phyloP scores from a whole-genome alignment of 2,113 vertebrate species.

The Haplochromis vanheusdeni region DNA sequence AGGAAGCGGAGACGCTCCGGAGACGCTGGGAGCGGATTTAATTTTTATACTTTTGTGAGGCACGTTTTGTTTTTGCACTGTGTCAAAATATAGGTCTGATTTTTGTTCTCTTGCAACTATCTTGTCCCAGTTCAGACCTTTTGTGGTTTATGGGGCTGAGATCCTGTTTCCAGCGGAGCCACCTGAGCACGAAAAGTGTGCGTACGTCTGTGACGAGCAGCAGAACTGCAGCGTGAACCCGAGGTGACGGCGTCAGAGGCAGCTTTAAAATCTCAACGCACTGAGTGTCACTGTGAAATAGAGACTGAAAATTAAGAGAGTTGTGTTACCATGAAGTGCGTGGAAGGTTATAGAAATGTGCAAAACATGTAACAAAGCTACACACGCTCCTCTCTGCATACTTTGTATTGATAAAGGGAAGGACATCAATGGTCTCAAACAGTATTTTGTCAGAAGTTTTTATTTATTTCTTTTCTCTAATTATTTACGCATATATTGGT shows the following conservation, averaged over 20 bases:
- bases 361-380: not conserved
- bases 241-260: not conserved
- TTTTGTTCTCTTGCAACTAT: slow-evolving; percentile 48
- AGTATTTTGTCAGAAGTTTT: not conserved
- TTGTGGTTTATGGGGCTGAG: slow-evolving; percentile 64
- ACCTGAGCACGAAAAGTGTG: slow-evolving; percentile 66
- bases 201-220: slow-evolving; percentile 56
- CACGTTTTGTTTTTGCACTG: slow-evolving; percentile 32
- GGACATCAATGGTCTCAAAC: not conserved
- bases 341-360: not conserved
- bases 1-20: slow-evolving; percentile 27
- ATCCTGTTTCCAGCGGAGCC: slow-evolving; percentile 66
- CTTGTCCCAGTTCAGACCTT: slow-evolving; percentile 66
- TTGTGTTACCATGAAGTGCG: not conserved
- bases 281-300: not conserved
- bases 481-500: not conserved
- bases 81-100: slow-evolving; percentile 64
- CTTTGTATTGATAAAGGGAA: not conserved
- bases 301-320: not conserved
- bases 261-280: not conserved
- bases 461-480: not conserved
- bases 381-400: not conserved
- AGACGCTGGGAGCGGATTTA: not conserved
- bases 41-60: slow-evolving; percentile 41
- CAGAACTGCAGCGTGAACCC: not conserved